Evolutionary conservation across 2,797 vertebrate species (phyloP).

Genomic region (Lophotriccus pileatus): DNA sequence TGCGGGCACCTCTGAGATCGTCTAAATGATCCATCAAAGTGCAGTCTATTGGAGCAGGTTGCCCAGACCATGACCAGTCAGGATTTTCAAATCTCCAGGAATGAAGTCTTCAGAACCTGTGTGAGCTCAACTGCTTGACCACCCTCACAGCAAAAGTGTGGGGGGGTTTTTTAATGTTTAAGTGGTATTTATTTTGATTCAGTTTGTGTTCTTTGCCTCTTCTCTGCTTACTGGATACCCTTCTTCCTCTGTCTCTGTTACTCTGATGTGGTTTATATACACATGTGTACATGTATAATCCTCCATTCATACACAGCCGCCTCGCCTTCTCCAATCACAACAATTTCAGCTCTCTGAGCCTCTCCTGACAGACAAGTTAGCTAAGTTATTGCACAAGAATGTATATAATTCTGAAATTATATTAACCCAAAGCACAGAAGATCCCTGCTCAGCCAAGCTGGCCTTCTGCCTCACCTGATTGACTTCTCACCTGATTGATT

Average conservation of each 20-base stretch:
- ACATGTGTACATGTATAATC: not conserved
- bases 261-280: not conserved
- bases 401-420: not conserved
- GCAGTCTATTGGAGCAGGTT: not conserved
- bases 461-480: not conserved
- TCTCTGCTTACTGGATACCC: not conserved
- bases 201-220: not conserved
- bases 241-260: not conserved
- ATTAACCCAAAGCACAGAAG: not conserved
- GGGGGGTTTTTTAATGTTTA: not conserved
- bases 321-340: not conserved
- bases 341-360: not conserved
- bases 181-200: not conserved
- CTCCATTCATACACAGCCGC: accelerated
- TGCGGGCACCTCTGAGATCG: not conserved
- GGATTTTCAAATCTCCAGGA: not conserved
- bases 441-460: not conserved
- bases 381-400: not conserved
- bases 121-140: not conserved
- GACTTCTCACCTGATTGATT: not conserved
- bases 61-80: not conserved
- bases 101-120: not conserved
- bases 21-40: not conserved
- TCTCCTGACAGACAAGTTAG: not conserved
- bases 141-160: not conserved